Percentiles rank a stretch among this genome's conserved stretches.
phyloP scores from a whole-genome alignment of 2,797 vertebrate genomes.

The Apodemus agrarius region DNA sequence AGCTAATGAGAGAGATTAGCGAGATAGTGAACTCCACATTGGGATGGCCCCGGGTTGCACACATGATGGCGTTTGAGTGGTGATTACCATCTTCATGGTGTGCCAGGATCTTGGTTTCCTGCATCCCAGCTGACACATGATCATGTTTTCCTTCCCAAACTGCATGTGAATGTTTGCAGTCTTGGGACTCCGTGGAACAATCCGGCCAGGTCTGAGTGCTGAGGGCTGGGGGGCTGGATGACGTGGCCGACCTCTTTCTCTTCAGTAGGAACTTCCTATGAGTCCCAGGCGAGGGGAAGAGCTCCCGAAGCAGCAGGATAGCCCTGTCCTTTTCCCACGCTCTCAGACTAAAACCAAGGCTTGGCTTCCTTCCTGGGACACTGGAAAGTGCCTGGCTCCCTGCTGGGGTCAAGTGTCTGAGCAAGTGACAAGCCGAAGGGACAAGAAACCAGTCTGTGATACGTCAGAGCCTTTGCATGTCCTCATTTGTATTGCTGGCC shows the following conservation, averaged over 20 bases:
- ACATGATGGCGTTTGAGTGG: background rate
- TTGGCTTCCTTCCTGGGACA: background rate
- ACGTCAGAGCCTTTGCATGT: background rate
- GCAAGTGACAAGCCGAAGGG: background rate
- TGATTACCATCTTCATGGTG: background rate
- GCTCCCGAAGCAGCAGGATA: rapidly evolving
- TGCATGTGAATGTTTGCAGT: background rate
- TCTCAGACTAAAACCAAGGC: background rate
- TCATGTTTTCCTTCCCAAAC: background rate
- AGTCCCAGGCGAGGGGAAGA: rapidly evolving
- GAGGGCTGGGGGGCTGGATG: background rate
- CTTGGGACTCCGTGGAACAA: too few relatives aligned
- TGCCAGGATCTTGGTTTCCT: background rate
- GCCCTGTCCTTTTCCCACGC: background rate
- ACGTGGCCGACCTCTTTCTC: background rate
- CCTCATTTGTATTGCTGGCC: rapidly evolving
- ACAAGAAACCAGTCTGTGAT: background rate
- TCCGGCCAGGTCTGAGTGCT: background rate
- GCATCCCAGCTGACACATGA: background rate
- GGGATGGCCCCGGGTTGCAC: background rate
- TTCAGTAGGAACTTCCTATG: rapidly evolving
- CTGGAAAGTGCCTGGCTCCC: background rate
- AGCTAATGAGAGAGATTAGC: background rate
- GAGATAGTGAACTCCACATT: background rate
- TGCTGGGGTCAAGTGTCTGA: background rate